Conservation (phyloP, 2,888 invertebrate genomes). For the Celastrina argiolus region DNA sequence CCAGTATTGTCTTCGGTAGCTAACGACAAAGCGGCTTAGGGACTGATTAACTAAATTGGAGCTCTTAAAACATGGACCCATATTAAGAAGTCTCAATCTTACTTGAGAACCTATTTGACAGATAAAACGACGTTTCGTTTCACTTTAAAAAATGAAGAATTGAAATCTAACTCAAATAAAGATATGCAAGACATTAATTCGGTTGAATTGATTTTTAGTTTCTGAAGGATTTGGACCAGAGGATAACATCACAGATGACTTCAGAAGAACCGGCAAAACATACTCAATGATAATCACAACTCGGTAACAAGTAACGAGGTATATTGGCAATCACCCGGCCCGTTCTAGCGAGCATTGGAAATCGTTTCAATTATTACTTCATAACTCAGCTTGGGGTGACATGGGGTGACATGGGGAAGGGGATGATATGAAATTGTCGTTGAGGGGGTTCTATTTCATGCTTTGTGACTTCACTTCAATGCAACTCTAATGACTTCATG, state of each 20-base stretch:
- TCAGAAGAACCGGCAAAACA: background rate
- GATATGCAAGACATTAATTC: too few relatives aligned
- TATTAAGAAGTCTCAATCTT: too few relatives aligned
- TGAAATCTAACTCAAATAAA: too few relatives aligned
- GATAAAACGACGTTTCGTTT: too few relatives aligned
- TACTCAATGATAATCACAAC: background rate
- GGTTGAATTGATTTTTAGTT: too few relatives aligned
- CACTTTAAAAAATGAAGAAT: too few relatives aligned
- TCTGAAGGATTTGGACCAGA: too few relatives aligned
- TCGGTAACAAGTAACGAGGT: background rate
- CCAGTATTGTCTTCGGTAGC: constrained; percentile 3
- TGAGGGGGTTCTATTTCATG: background rate
- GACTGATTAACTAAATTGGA: background rate
- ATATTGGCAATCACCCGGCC: background rate
- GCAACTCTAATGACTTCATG: background rate
- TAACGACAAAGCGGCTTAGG: background rate
- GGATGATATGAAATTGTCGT: background rate
- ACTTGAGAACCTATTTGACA: too few relatives aligned
- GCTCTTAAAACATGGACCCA: background rate
- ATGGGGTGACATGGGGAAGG: background rate
- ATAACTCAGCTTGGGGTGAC: background rate
- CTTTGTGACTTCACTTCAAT: background rate
- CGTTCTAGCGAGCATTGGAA: background rate
- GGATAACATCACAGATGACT: too few relatives aligned
- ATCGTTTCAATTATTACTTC: constrained; percentile 9